Evolutionary conservation across 2,797 vertebrate genomes (phyloP), one percentile per base, ranked within the genome.

Genomic region (Eurystomus glaucurus): DNA sequence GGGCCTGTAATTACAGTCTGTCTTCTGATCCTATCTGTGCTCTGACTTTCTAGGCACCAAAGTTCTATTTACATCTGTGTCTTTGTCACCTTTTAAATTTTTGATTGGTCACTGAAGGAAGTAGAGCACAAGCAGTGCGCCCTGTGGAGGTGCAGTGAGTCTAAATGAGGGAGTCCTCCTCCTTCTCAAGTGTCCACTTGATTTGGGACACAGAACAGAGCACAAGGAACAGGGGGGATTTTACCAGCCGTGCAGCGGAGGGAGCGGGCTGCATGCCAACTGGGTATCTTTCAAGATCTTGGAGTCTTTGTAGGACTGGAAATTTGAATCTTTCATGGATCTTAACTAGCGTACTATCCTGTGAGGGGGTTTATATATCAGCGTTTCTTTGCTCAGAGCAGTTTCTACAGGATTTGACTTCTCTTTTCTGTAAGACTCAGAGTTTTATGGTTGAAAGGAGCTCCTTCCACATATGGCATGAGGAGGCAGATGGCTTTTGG

Each of bases 1-100:
- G 93, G 89, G 95, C 94, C 93, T 96, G 96, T 92, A 94, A 92
- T 96, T 92, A 96, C 90, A 95, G 85, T 95, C 95, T 94, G 86
- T 89, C 87, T 96, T 92, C 78, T 92, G 80, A 81, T 96, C 74
- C 74, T 90, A 78, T 92, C 87, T 93, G 76, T 74, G 71, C 72
- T 94, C 71, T 90, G 79, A n/a, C 91, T 96, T 96, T 94, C 91
- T 94, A 92, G 85, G 77, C 69, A 95, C 70, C 10, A 10, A 78
- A 76, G 58, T 86, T 95, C 96, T 92, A 51, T 62, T 72, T 68
- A 80, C 88, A 94, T 95, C 88, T 87, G 51, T 43, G n/a, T 64
- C 72, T 94, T 94, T 93, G 90, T 76, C 65, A 46, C 54, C 41
- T 64, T 77, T 62, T 95, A 70, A 87, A 80, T 96, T 80, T 94